These are phyloP conservation scores for Pomacea maculata DNA, from an alignment of 1,140 invertebrate species.

Conservation along the genomic window DNA sequence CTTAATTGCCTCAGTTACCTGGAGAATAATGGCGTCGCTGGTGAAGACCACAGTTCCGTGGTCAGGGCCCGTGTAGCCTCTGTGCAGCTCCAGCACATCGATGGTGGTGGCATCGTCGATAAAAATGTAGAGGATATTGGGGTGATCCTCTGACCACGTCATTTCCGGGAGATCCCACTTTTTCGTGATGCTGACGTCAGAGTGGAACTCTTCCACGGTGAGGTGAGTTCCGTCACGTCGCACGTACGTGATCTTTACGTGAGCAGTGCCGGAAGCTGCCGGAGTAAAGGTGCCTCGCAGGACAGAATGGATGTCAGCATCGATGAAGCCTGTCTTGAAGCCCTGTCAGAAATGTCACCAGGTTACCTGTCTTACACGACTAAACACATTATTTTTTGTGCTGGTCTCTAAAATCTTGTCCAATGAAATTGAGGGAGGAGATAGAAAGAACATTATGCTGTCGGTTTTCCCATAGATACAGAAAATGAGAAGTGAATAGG, in stretches of 20 bases:
- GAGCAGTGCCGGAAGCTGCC: no score
- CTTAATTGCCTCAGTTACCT: no score
- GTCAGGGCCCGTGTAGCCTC: background rate
- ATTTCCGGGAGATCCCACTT: conserved; percentile 6
- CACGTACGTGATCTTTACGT: conserved; percentile 1
- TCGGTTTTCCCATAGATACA: no score
- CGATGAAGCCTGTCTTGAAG: conserved; percentile 16
- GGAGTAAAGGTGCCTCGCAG: background rate
- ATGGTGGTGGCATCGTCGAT: background rate
- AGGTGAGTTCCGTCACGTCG: background rate
- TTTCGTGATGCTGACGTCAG: background rate
- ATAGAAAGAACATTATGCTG: no score
- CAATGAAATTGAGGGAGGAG: no score
- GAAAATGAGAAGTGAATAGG: no score
- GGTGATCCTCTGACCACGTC: conserved; percentile 16
- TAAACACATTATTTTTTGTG: no score
- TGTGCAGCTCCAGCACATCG: background rate
- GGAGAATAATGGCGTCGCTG: no score
- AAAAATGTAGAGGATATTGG: conserved; percentile 1
- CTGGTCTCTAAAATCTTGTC: no score
- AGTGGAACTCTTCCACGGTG: background rate
- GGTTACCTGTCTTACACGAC: no score
- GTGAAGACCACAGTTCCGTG: background rate
- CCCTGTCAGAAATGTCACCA: background rate
- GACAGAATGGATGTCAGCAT: conserved; percentile 8